These are phyloP conservation scores for Odocoileus hemionus DNA, from an alignment of 2,113 vertebrate species.

Conservation along the genomic window DNA sequence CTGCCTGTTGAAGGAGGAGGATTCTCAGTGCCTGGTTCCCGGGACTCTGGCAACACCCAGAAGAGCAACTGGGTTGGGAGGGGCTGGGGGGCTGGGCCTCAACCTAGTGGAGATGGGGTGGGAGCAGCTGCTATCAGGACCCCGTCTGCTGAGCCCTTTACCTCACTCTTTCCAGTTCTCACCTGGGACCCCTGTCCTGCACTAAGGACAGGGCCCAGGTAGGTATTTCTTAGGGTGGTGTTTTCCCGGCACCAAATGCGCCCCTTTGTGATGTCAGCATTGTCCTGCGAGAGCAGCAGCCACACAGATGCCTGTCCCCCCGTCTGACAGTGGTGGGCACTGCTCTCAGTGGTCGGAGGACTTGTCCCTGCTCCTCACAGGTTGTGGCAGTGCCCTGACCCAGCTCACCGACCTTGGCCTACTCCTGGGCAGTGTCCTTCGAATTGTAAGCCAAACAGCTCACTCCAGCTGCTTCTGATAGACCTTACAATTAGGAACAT, in stretches of 20 bases:
- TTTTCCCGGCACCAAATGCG: background rate
- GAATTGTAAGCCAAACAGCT: background rate
- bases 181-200: background rate
- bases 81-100: background rate
- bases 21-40: background rate
- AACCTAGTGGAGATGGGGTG: accelerated
- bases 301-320: background rate
- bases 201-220: background rate
- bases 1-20: background rate
- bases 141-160: background rate
- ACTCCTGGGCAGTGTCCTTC: accelerated
- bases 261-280: background rate
- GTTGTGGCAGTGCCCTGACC: background rate
- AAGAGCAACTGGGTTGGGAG: background rate
- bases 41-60: background rate
- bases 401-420: accelerated
- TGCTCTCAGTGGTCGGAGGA: accelerated
- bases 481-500: background rate
- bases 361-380: background rate
- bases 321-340: background rate
- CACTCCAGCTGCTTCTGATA: too few relatives aligned
- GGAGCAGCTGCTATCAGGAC: background rate
- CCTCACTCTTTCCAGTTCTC: background rate
- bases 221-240: background rate
- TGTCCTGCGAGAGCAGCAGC: background rate